phyloP scores from a whole-genome alignment of 1,140 invertebrate genomes.

The Drosophila serrata region DNA sequence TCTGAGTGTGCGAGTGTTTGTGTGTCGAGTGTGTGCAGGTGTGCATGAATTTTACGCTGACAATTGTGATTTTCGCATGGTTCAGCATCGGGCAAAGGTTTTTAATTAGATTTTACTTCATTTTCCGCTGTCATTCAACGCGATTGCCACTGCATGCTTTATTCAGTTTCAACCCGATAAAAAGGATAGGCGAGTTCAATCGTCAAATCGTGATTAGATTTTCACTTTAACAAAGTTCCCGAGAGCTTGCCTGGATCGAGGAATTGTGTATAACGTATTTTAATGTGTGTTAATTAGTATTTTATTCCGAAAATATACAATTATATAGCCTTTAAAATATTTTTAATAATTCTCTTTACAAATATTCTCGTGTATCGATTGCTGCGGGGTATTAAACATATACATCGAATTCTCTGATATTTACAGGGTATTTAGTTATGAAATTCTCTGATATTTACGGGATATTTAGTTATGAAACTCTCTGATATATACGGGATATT shows the following conservation, averaged over 20 bases:
- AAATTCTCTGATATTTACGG: too few relatives aligned
- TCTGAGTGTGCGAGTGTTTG: conserved; percentile 27
- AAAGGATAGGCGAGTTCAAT: conserved; percentile 6
- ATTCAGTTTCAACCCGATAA: conserved; percentile 8
- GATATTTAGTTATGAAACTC: too few relatives aligned
- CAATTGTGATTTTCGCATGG: conserved; percentile 74
- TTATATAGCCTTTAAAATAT: too few relatives aligned
- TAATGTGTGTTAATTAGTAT: neutral
- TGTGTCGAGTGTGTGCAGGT: conserved; percentile 38
- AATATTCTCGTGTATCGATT: too few relatives aligned
- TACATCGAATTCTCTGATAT: too few relatives aligned
- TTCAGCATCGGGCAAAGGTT: conserved; percentile 45
- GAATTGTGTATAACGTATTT: neutral
- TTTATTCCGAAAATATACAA: too few relatives aligned
- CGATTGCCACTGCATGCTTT: conserved; percentile 22
- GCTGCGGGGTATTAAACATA: too few relatives aligned
- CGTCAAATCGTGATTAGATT: conserved; percentile 12
- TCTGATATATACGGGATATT: too few relatives aligned
- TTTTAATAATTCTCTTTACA: too few relatives aligned
- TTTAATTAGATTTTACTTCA: conserved; percentile 81
- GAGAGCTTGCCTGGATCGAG: neutral
- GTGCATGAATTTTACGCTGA: conserved; percentile 67
- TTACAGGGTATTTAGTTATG: too few relatives aligned
- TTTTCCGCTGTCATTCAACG: conserved; percentile 67
- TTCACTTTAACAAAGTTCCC: conserved; percentile 22